Conservation (phyloP, 30 jellyfish, hydroid and myxozoan genomes). For the Hydractinia symbiolongicarpus region DNA sequence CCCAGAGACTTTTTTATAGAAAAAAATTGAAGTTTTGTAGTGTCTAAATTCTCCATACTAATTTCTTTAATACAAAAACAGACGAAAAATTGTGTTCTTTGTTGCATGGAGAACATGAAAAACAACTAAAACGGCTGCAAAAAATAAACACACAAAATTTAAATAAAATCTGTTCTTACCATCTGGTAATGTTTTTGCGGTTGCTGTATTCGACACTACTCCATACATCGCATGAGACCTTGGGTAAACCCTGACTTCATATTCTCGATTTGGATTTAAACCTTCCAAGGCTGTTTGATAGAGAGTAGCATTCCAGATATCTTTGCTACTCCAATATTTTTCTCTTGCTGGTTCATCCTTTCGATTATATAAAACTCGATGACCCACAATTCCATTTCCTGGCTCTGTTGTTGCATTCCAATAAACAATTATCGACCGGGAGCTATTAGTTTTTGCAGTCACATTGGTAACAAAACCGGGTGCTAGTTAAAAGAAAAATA, state of each 20-base stretch:
- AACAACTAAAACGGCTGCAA: no score
- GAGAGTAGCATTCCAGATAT: background rate
- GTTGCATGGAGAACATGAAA: no score
- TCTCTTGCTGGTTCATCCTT: background rate
- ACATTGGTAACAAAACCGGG: constrained; percentile 46
- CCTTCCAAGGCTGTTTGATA: constrained; percentile 26
- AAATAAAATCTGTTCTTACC: constrained; percentile 34
- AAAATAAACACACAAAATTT: no score
- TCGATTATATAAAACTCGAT: constrained; percentile 43
- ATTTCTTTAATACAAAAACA: no score
- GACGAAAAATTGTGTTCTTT: no score
- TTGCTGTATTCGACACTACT: constrained; percentile 54
- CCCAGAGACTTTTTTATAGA: no score
- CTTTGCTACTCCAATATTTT: constrained; percentile 11
- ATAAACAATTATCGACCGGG: constrained; percentile 40
- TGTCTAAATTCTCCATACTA: no score
- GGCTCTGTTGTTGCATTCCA: constrained; percentile 64
- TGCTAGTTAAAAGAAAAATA: constrained; percentile 1
- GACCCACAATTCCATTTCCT: constrained; percentile 82
- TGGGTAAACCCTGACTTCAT: constrained; percentile 62
- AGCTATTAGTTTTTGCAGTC: constrained; percentile 22
- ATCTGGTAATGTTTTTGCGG: constrained; percentile 60
- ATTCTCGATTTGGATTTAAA: constrained; percentile 54
- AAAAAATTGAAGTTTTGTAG: no score
- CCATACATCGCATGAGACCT: constrained; percentile 64